Evolutionary conservation across 2,888 invertebrate genomes (phyloP), one percentile per base, ranked within the genome.

Genomic region (Sylvicola cinctus): DNA sequence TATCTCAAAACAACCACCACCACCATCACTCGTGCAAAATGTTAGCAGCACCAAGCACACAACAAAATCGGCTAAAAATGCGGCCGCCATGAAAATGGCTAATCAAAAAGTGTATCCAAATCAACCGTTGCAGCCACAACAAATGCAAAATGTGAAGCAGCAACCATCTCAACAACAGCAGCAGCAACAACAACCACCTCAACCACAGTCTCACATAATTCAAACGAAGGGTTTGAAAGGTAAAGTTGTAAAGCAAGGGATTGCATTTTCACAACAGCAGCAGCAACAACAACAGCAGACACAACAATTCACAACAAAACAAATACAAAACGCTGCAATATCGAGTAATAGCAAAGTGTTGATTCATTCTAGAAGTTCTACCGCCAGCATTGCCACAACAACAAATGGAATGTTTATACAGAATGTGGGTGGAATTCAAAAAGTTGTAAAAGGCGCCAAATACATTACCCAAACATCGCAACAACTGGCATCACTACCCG

Each of bases 291-390:
- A 40, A 13, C 43, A 43, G 25, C 43, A 42, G 13, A 31, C 32
- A 26, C 36, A 38, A n/a, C 32, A 32, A 25, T 43, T 41, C n/a
- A n/a, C n/a, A n/a, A n/a, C n/a, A n/a, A n/a, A n/a, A n/a, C n/a
- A n/a, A n/a, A n/a, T 20, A 16, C 42, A 48, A 17, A 45, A 35
- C 46, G 10, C 51, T 47, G 14, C 43, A 48, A 34, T 42, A 43
- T 17, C 49, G 49, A 38, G 45, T 14, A 42, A 43, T 31, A 39
- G 43, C 39, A 41, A 42, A 12, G 41, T 47, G 40, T 50, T 46
- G 31, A 14, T 20, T 6, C 20, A 20, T 8, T 20, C 20, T 4
- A 4, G 20, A 4, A 20, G 20, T 8, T 4, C 20, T 20, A 29
- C 4, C 28, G 27, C 8, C 25, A 33, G 15, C 34, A 30, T 29